Conservation (phyloP, 2,797 vertebrate genomes). For the Agapornis canus region DNA sequence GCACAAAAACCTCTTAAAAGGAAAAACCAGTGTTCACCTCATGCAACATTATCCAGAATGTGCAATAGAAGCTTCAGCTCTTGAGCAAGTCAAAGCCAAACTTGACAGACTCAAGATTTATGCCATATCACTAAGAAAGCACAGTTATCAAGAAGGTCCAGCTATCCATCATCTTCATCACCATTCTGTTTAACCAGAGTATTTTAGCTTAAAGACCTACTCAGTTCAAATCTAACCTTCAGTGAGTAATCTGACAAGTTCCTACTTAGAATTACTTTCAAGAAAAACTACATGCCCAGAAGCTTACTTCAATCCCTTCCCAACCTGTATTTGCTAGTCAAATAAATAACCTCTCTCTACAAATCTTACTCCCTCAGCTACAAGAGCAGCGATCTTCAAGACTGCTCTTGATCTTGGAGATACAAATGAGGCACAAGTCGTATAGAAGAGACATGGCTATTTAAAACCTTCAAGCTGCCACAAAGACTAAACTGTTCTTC, state of each 20-base stretch:
- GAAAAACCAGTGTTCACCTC: background rate
- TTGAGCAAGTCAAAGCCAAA: background rate
- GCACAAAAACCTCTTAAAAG: background rate
- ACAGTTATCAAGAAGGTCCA: background rate
- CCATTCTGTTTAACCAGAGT: background rate
- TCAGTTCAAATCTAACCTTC: background rate
- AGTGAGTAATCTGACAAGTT: background rate
- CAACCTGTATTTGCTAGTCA: background rate
- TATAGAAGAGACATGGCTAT: background rate
- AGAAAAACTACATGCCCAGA: background rate
- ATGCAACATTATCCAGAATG: background rate
- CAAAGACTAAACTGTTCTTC: background rate
- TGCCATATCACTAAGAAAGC: background rate
- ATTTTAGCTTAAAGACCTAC: background rate
- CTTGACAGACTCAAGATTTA: conserved; percentile 4
- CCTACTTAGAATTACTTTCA: background rate
- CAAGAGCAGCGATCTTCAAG: background rate
- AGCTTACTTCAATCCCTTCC: background rate
- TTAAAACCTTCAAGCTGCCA: background rate
- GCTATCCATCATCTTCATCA: background rate
- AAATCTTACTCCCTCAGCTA: background rate
- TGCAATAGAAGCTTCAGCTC: background rate
- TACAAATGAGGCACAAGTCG: fast-evolving
- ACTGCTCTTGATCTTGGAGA: background rate
- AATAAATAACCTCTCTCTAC: background rate